Base-by-base conservation (phyloP, 2,113 vertebrate genomes). In the Pelecanus crispus region DNA sequence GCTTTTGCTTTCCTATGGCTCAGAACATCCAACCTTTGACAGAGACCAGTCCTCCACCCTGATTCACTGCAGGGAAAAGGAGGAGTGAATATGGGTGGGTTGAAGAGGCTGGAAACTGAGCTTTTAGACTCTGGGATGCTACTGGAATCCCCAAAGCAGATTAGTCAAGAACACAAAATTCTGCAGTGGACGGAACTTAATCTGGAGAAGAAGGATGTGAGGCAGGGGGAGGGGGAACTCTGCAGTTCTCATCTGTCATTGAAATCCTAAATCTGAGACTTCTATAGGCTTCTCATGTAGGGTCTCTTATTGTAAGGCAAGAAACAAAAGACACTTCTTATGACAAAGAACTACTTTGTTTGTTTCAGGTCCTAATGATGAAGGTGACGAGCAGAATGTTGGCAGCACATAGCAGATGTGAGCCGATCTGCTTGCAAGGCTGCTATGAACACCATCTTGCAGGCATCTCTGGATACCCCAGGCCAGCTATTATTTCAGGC, bases 321-420 rank as follows among this genome's bases (percentile, higher is more conserved):
- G 45, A 70, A 92, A 38, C 13, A 66, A n/a, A 44, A 92, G 65
- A 5, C 34, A 45, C 2, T 83, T 86, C 36, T 36, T 45, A 7
- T 86, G 38, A 96, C 89, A 20, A 16, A 79, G 53, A 81, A 20
- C 42, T 81, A 0, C 65, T 77, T 73, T 84, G 22, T 79, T 79
- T 96, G 52, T 94, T 95, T 85, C 98, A 99, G 99, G 98, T 95
- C 96, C 99, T 65, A 98, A 97, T 55, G 99, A 99, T 40, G 99
- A 98, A 96, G 98, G 98, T 65, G 99, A 99, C 6, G 98, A 97
- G 97, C 99, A 98, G 96, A 98, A 98, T 1, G 84, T 98, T 25
- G 98, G 98, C 97, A 99, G 99, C 98, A 99, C 99, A 99, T 99
- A 99, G 99, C 99, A 95, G 97, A 97, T 88, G 68, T 95, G 92